Base-by-base conservation (phyloP, 53 echinoderm and acorn worm species). In the Arbacia lixula region DNA sequence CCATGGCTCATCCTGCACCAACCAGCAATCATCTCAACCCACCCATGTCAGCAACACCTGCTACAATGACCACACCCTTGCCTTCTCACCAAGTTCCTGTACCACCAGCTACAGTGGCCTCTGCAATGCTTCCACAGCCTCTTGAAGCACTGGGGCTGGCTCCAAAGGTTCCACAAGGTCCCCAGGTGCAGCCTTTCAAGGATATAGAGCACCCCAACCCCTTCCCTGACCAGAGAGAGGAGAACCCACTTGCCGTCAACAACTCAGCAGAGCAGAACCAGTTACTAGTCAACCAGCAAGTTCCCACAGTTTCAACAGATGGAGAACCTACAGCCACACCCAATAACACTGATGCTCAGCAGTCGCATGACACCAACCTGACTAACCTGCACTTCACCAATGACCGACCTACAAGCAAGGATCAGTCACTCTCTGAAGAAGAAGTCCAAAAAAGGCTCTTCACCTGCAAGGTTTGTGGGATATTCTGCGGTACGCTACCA, bases 381-480 rank as follows among this genome's bases (percentile, higher is more conserved):
- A 24, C 17, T 9, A 66, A 6, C 24, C 26, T 27, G 28, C 25
- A 41, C 29, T 40, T 42, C 16, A 69, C 24, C 27, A 69, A 43
- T 17, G 41, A 69, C 41, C 69, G 5, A 28, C 16, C 69, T 74
- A 53, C 0, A 5, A 12, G 20, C 51, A 81, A 42, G n/a, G 64
- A 61, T 31, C 62, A 17, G 19, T 16, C 32, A 14, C 12, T 63
- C 16, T 63, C 63, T 29, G 82, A 81, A n/a, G 50, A 81, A 63
- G 62, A 63, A 81, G 20, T 57, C 21, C 78, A 81, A 46, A 81
- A 81, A 34, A 81, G 49, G 43, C 82, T 81, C 31, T 81, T 81
- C 49, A 63, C 63, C 16, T 81, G 82, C 27, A 81, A 81, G 43
- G 82, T 81, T 17, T 81, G 82, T 51, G 82, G 82, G 28, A 63